A percentile compares a stretch with the other conserved stretches of the same genome.
phyloP scores from a whole-genome alignment of 2,797 vertebrate species.

The Rhodeus uyekii region DNA sequence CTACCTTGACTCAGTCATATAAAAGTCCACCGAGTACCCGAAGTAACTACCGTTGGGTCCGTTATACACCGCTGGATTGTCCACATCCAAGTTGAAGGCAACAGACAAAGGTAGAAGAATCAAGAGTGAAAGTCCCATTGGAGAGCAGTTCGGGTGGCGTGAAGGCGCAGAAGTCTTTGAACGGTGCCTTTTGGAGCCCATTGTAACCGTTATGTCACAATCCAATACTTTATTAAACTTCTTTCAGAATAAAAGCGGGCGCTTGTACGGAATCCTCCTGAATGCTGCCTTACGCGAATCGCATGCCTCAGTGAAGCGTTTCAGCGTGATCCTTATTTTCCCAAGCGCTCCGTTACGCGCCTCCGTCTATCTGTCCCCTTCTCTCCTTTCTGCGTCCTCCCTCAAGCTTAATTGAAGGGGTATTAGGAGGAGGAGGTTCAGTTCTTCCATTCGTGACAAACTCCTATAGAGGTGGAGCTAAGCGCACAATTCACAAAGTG shows the following conservation, averaged over 20 bases:
- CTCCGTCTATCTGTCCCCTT: conserved; percentile 22
- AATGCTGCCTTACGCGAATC: conserved; percentile 47
- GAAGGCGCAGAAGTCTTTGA: conserved; percentile 62
- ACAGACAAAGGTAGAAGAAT: conserved; percentile 64
- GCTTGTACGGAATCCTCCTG: conserved; percentile 37
- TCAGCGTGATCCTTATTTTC: conserved; percentile 55
- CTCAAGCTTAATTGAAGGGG: conserved; percentile 67
- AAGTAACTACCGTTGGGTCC: conserved; percentile 87
- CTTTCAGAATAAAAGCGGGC: conserved; percentile 17
- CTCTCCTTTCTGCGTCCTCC: conserved; percentile 62
- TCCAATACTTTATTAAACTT: conserved; percentile 53
- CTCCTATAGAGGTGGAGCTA: conserved; percentile 72
- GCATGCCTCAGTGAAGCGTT: conserved; percentile 62
- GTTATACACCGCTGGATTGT: conserved; percentile 79
- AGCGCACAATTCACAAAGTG: conserved; percentile 65
- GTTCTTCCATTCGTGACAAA: conserved; percentile 71
- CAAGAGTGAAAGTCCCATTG: conserved; percentile 58
- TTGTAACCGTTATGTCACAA: conserved; percentile 61
- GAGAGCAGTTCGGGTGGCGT: conserved; percentile 50
- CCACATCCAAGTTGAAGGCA: conserved; percentile 88
- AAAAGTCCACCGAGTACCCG: conserved; percentile 91
- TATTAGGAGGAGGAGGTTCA: conserved; percentile 63
- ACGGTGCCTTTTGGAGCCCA: conserved; percentile 67
- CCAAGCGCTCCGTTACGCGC: conserved; percentile 57
- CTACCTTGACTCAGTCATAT: conserved; percentile 84